A percentile compares a stretch with the other conserved stretches of the same genome.
Conservation (phyloP, 2,797 vertebrate species). For the Mastacembelus armatus region DNA sequence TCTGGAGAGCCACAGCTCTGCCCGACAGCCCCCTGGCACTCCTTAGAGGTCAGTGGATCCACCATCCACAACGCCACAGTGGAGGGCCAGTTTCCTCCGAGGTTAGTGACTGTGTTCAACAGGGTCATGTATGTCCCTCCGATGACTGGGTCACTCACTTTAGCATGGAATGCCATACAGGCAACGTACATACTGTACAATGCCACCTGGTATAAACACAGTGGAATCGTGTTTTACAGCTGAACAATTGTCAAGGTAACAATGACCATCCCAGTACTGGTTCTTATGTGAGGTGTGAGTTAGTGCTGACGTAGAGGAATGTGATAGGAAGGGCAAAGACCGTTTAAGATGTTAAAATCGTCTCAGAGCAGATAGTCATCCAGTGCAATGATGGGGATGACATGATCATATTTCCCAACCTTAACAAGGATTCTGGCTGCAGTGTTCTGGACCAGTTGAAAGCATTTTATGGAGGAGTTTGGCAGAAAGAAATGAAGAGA, state of each 20-base stretch:
- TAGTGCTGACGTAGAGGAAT: no score
- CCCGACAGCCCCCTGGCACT: conserved; percentile 86
- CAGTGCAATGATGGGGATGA: no score
- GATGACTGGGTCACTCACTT: conserved; percentile 96
- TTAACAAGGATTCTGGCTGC: no score
- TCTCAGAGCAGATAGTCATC: no score
- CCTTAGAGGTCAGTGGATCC: conserved; percentile 93
- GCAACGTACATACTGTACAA: conserved; percentile 99
- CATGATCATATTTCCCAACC: no score
- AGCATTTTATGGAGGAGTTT: no score
- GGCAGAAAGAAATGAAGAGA: background rate
- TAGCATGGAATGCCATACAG: conserved; percentile 98
- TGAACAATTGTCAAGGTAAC: background rate
- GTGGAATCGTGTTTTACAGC: background rate
- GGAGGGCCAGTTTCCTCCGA: conserved; percentile 97
- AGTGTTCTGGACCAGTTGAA: no score
- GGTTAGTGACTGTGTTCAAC: conserved; percentile 95
- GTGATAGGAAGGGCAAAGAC: no score
- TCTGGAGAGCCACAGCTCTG: conserved; percentile 87
- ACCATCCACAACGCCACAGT: conserved; percentile 96
- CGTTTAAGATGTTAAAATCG: no score
- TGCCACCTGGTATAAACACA: conserved; percentile 82
- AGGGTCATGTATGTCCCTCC: conserved; percentile 99
- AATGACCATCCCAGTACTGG: background rate
- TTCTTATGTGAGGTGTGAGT: background rate